Evolutionary conservation across 2,888 invertebrate genomes (phyloP), one percentile per base, ranked within the genome.

Genomic region (Heliconius erato): DNA sequence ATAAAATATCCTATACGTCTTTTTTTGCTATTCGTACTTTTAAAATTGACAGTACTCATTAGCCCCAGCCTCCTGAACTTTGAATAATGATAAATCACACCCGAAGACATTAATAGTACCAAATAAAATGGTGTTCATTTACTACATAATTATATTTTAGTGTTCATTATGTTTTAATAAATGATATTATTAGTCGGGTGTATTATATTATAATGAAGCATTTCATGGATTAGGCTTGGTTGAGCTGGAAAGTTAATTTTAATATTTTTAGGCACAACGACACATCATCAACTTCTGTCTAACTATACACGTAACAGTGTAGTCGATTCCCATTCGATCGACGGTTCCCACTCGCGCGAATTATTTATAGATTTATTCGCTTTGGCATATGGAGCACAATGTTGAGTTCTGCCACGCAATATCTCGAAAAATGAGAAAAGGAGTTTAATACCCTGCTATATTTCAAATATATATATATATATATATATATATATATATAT

Each of bases 71-170:
- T 80, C 74, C 78, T 84, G 84, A 84, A 84, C 84, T 84, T 82
- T 80, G 76, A 49, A 49, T 82, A 78, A 79, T 78, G 72, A 84
- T 84, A 82, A 84, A 84, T 84, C 82, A 82, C 79, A 82, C 78
- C 59, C 74, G 71, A 74, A 77, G n/a, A 74, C 79, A 77, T 79
- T 79, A 83, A 76, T 77, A 74, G 79, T 74, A 65, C 68, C 32
- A 79, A 80, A 80, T 81, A 83, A 68, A 54, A 76, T 72, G 3
- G 44, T 28, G 68, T 81, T 76, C 76, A 77, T 81, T 81, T 72
- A 23, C 74, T 76, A 63, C 26, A n/a, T 67, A 76, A 82, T 79
- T 44, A 76, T 68, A 54, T 44, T 79, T 71, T 35, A 79, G 44
- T n/a, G 54, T 79, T 74, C 74, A 82, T 82, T 82, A 82, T 54